Evolutionary conservation across 2,888 invertebrate genomes (phyloP), one percentile per base, ranked within the genome.

Genomic region (Neelides folsomi): DNA sequence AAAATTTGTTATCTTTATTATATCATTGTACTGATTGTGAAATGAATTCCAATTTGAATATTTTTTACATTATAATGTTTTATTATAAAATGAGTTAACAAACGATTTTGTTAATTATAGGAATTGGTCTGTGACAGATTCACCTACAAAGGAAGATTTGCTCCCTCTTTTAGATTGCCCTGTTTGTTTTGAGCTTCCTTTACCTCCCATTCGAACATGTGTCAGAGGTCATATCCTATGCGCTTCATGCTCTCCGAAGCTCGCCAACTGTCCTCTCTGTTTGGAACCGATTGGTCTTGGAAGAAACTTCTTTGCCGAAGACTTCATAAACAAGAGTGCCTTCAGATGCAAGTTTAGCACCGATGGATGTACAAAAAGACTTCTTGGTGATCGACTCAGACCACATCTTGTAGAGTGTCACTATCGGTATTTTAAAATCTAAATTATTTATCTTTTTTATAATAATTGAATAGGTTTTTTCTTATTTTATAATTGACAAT

Each of bases 291-390:
- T 62, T 34, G 58, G 58, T 19, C 55, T 52, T 34, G 60, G 59
- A 20, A 27, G 62, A 7, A 60, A 60, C 36, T 62, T 59, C 43
- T 60, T 60, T 46, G 60, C 58, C 1, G 62, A 60, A 52, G 53
- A 57, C 37, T 59, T 55, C 34, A 51, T 62, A 1, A 55, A 47
- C 43, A 56, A 49, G 10, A 57, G 59, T 45, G 47, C 48, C 1
- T 47, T 60, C 3, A 55, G 45, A 34, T 62, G 62, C 42, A 58
- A 57, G 39, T 62, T 55, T 43, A 49, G 52, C 18, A 47, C 49
- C 15, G 60, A 62, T 50, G 62, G 62, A 12, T 62, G 62, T 40
- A 38, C 7, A 1, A 42, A 20, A 9, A 50, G 52, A 36, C n/a
- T 58, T 9, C 54, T 49, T n/a, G 60, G 62, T 10, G 50, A 42